These are phyloP conservation scores for Sycobia sp. DNA, from an alignment of 1,140 invertebrate genomes.

Conservation along the genomic window DNA sequence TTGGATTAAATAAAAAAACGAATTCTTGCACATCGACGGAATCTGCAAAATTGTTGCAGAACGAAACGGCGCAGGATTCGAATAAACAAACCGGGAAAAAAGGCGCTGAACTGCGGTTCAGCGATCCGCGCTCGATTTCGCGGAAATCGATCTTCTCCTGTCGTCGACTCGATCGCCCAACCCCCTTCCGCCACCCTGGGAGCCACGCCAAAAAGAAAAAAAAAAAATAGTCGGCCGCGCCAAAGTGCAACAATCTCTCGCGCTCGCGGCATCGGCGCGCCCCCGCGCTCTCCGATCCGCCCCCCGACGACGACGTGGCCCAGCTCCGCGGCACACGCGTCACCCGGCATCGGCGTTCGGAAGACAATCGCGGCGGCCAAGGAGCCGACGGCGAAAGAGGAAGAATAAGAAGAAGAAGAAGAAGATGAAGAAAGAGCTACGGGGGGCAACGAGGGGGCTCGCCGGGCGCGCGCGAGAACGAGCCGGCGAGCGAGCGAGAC, in stretches of 20 bases:
- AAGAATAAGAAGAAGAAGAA: too few species aligned
- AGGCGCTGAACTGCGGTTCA: background rate
- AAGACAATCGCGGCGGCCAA: too few species aligned
- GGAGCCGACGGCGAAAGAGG: constrained; percentile 1
- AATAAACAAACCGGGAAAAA: too few species aligned
- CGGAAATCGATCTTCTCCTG: constrained; percentile 23
- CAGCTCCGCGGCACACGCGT: constrained; percentile 5
- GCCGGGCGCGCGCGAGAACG: constrained; percentile 18
- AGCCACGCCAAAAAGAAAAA: too few species aligned
- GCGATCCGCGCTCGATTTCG: constrained; percentile 15
- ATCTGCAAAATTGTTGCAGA: too few species aligned
- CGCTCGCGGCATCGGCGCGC: too few species aligned
- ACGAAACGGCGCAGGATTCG: too few species aligned
- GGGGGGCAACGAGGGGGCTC: background rate
- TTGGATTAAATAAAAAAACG: too few species aligned
- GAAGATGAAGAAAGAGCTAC: constrained; percentile 35
- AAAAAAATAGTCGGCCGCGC: too few species aligned
- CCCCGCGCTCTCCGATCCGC: background rate
- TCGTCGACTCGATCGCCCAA: background rate
- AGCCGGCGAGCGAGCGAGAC: constrained; percentile 28
- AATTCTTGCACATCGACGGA: too few species aligned
- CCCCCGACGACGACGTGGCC: background rate
- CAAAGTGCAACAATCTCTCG: too few species aligned
- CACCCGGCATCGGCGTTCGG: constrained; percentile 13
- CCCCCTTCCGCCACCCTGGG: too few species aligned